A percentile compares a stretch with the other conserved stretches of the same genome.
Evolutionary conservation across 2,888 invertebrate genomes (phyloP).

Genomic region (Andrena flavipes): DNA sequence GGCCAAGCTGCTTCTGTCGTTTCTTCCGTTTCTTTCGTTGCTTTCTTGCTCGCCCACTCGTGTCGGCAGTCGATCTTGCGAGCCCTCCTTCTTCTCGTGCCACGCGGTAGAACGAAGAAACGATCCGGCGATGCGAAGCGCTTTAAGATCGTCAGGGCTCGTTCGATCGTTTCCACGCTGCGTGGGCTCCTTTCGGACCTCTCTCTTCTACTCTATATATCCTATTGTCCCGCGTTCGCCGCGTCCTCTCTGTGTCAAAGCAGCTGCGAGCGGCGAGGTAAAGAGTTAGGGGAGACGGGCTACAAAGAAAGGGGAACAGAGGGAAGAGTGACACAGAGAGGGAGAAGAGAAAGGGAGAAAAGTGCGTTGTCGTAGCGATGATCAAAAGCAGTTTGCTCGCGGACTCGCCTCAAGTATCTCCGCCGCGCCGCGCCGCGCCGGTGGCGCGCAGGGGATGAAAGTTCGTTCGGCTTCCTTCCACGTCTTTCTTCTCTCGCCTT

Average conservation of each 20-base stretch:
- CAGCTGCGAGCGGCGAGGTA: slow-evolving; percentile 28
- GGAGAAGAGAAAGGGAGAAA: slow-evolving; percentile 38
- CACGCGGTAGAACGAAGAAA: neutral
- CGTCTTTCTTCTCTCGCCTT: slow-evolving; percentile 60
- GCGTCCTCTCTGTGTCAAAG: slow-evolving; percentile 46
- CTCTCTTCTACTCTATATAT: slow-evolving; percentile 22
- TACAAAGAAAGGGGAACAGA: slow-evolving; percentile 51
- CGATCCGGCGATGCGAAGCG: neutral
- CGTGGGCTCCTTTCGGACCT: slow-evolving; percentile 6
- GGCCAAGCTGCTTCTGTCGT: neutral
- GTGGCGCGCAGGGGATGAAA: slow-evolving; percentile 57
- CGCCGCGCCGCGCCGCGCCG: neutral
- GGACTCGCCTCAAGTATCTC: slow-evolving; percentile 72
- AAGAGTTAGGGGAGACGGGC: slow-evolving; percentile 57
- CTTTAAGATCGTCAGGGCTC: slow-evolving; percentile 50
- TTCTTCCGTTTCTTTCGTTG: neutral
- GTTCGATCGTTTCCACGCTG: slow-evolving; percentile 51
- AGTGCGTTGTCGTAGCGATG: slow-evolving; percentile 67
- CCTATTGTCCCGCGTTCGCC: slow-evolving; percentile 23
- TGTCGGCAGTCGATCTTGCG: slow-evolving; percentile 15
- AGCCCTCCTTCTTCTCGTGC: neutral
- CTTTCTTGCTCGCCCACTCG: neutral
- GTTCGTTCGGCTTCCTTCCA: slow-evolving; percentile 68
- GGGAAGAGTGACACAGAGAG: slow-evolving; percentile 31
- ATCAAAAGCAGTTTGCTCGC: slow-evolving; percentile 78